These are phyloP conservation scores for Dufourea novaeangliae DNA, from an alignment of 1,140 invertebrate genomes.

Conservation along the genomic window DNA sequence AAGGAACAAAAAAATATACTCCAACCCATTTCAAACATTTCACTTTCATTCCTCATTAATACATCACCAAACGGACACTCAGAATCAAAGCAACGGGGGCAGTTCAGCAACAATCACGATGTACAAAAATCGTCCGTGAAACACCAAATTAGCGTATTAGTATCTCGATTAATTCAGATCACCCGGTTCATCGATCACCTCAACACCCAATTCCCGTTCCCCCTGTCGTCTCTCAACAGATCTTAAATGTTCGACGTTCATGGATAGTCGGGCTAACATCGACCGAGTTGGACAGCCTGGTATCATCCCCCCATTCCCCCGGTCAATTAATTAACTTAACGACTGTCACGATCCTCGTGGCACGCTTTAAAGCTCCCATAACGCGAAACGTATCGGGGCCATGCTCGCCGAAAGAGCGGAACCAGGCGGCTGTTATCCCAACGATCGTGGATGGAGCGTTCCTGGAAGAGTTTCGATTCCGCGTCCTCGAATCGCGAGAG, in stretches of 20 bases:
- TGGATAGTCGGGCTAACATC: neutral
- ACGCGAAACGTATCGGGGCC: conserved; percentile 19
- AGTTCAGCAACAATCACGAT: neutral
- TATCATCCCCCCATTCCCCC: neutral
- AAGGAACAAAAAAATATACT: no score
- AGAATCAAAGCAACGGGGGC: neutral
- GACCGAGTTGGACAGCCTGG: neutral
- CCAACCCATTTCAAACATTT: no score
- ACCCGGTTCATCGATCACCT: conserved; percentile 20
- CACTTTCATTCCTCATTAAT: no score
- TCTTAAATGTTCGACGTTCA: conserved; percentile 16
- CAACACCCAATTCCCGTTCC: neutral
- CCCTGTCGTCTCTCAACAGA: neutral
- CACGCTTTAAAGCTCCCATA: conserved; percentile 13
- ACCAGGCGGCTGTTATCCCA: conserved; percentile 3
- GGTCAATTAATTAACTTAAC: conserved; percentile 69
- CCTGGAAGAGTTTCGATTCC: conserved; percentile 34
- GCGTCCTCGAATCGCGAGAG: conserved; percentile 36
- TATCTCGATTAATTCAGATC: conserved; percentile 24
- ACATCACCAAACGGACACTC: neutral
- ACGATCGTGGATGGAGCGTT: neutral
- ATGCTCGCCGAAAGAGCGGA: neutral
- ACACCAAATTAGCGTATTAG: neutral
- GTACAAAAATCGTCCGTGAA: neutral
- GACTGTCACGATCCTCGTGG: conserved; percentile 37